phyloP scores from a whole-genome alignment of 2,113 vertebrate genomes.

The Scalopus aquaticus region DNA sequence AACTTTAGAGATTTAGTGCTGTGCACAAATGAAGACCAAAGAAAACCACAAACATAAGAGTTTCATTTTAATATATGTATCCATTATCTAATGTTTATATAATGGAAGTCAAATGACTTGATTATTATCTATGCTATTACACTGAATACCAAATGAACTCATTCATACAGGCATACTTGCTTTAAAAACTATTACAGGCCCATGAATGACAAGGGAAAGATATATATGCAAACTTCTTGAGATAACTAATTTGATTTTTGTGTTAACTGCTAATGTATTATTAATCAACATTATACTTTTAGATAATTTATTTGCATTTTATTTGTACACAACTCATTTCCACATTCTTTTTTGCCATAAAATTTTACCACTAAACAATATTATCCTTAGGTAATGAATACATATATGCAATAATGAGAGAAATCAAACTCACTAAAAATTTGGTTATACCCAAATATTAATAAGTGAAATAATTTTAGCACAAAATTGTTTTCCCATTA shows the following conservation, averaged over 20 bases:
- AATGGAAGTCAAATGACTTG: conserved; percentile 85
- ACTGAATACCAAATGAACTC: conserved; percentile 85
- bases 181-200: conserved; percentile 81
- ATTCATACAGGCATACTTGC: conserved; percentile 75
- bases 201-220: conserved; percentile 78
- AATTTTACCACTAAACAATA: conserved; percentile 79
- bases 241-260: conserved; percentile 85
- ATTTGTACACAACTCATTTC: conserved; percentile 84
- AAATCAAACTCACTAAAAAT: not conserved
- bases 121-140: conserved; percentile 85
- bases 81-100: conserved; percentile 86
- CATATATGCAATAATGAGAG: conserved; percentile 37
- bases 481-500: not conserved
- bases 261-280: conserved; percentile 85
- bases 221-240: conserved; percentile 78
- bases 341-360: conserved; percentile 78
- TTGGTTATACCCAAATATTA: not conserved
- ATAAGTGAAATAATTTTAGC: not conserved
- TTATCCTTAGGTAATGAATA: conserved; percentile 55
- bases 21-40: conserved; percentile 80
- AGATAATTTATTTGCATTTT: conserved; percentile 84
- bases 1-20: conserved; percentile 83
- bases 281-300: conserved; percentile 87
- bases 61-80: conserved; percentile 85
- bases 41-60: conserved; percentile 75